These are phyloP conservation scores for Diphyllodes magnificus DNA, from an alignment of 2,113 vertebrate genomes.

Conservation along the genomic window DNA sequence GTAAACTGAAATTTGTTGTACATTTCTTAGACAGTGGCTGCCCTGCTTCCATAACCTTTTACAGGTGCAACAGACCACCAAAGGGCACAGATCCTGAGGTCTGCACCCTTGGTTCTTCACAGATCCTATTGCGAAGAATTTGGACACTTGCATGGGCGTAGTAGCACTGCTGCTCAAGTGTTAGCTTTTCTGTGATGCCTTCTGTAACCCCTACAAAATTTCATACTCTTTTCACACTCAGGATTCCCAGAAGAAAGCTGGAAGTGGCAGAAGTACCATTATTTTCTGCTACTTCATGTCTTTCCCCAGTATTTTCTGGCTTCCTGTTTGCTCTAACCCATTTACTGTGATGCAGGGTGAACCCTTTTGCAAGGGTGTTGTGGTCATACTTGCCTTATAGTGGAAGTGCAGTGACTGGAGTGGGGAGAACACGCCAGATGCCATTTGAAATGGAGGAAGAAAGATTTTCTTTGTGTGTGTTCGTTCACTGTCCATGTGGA, in stretches of 20 bases:
- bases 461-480: accelerated
- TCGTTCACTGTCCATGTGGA: not conserved
- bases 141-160: accelerated
- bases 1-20: not conserved
- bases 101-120: not conserved
- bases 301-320: not conserved
- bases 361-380: not conserved
- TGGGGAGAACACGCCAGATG: not conserved
- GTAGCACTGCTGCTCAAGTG: not conserved
- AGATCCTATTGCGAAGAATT: not conserved
- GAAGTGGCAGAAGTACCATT: not conserved
- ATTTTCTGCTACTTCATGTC: not conserved
- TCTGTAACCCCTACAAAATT: not conserved
- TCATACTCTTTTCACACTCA: not conserved
- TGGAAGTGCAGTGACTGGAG: not conserved
- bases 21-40: not conserved
- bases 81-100: not conserved
- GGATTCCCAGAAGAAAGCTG: not conserved
- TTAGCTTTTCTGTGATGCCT: not conserved
- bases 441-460: not conserved
- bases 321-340: not conserved
- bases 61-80: accelerated
- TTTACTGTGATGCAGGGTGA: not conserved
- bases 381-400: not conserved
- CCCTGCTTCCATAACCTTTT: not conserved